These are phyloP conservation scores for Ernsta delagoae DNA, from an alignment of 2,888 invertebrate genomes.

Conservation along the genomic window DNA sequence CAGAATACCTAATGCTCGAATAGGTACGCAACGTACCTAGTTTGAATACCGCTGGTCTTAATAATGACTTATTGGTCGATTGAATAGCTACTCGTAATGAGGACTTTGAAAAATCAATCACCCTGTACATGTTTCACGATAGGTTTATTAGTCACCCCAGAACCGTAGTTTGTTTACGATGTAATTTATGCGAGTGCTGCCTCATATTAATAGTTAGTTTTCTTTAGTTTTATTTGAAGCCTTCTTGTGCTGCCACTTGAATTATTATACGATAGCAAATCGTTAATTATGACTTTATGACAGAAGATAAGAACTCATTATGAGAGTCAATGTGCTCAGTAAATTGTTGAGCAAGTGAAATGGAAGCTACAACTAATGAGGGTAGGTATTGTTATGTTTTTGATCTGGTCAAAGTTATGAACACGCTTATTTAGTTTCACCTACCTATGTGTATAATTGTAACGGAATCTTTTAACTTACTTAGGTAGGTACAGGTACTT, in stretches of 20 bases:
- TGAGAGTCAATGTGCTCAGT: too few species aligned
- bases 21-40: too few species aligned
- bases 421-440: too few species aligned
- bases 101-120: conserved; percentile 36
- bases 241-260: conserved; percentile 4
- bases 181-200: conserved; percentile 28
- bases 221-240: conserved; percentile 20
- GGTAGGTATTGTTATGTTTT: too few species aligned
- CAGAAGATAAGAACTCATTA: too few species aligned
- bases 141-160: conserved; percentile 36
- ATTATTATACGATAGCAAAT: conserved; percentile 23
- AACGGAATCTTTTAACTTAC: too few species aligned
- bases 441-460: too few species aligned
- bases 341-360: too few species aligned
- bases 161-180: conserved; percentile 11
- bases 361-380: too few species aligned
- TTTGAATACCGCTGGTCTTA: conserved; percentile 27
- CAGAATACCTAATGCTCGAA: too few species aligned
- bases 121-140: conserved; percentile 32
- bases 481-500: too few species aligned
- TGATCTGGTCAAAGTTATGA: too few species aligned
- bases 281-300: conserved; percentile 23
- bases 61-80: conserved; percentile 37
- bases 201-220: neutral
- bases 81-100: conserved; percentile 37